A percentile compares a stretch with the other conserved stretches of the same genome.
phyloP scores from a whole-genome alignment of 1,140 invertebrate genomes.

The Teleogryllus occipitalis region DNA sequence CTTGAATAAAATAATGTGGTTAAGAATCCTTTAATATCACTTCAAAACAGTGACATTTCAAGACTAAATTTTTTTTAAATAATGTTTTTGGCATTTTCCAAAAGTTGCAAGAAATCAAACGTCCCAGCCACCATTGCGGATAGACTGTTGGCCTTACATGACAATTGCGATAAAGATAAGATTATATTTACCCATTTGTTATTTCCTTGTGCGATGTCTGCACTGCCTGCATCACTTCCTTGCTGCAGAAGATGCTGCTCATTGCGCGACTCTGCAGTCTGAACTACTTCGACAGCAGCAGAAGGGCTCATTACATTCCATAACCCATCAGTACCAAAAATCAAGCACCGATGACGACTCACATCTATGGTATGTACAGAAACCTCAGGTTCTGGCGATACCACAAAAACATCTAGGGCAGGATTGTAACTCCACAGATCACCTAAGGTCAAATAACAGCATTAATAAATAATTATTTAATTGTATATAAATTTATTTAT shows the following conservation, averaged over 20 bases:
- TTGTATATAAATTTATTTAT: too few relatives aligned
- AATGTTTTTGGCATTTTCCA: too few relatives aligned
- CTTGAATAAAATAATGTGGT: too few relatives aligned
- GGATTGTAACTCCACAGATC: constrained; percentile 97
- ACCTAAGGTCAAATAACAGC: constrained; percentile 40
- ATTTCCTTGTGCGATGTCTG: background rate
- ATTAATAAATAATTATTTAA: too few relatives aligned
- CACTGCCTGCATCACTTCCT: background rate
- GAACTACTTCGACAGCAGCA: constrained; percentile 76
- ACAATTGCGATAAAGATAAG: too few relatives aligned
- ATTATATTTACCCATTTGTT: background rate
- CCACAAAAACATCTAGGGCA: constrained; percentile 79
- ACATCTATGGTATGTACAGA: constrained; percentile 78
- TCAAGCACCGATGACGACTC: constrained; percentile 69
- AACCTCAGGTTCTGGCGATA: constrained; percentile 96
- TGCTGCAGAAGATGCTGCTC: constrained; percentile 39
- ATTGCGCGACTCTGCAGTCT: constrained; percentile 71
- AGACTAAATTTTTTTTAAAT: too few relatives aligned
- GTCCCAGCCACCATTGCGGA: too few relatives aligned
- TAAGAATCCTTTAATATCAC: too few relatives aligned
- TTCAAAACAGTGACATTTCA: too few relatives aligned
- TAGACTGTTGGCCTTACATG: too few relatives aligned
- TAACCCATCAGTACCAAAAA: constrained; percentile 92
- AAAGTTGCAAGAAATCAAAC: too few relatives aligned
- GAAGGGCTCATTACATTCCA: constrained; percentile 90